Evolutionary conservation across 2,797 vertebrate genomes (phyloP).

Genomic region (Coluber constrictor): DNA sequence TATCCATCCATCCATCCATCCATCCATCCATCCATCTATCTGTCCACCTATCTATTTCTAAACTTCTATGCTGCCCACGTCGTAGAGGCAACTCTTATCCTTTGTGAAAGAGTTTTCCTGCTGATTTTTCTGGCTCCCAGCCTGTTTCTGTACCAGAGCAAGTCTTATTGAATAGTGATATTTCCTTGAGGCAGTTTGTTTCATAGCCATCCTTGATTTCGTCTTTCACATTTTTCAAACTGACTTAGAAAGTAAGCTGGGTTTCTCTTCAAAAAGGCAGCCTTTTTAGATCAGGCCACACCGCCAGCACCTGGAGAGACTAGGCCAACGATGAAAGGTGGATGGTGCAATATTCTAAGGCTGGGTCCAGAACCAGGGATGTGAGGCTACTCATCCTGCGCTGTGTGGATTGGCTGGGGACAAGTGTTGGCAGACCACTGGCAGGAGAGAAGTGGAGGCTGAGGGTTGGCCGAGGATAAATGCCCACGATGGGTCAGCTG

Average conservation of each 20-base stretch:
- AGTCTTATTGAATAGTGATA: not conserved
- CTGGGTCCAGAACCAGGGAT: no score
- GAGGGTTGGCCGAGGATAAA: no score
- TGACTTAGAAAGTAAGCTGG: not conserved
- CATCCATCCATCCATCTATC: no score
- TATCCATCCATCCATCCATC: no score
- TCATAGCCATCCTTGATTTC: not conserved
- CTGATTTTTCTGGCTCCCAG: not conserved
- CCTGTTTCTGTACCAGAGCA: not conserved
- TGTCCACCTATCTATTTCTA: not conserved
- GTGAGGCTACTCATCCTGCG: no score
- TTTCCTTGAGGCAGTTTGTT: not conserved
- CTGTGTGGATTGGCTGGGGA: no score
- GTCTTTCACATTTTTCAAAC: not conserved
- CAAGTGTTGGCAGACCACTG: no score
- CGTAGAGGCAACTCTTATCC: not conserved
- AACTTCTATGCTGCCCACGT: not conserved
- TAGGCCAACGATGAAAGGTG: not conserved
- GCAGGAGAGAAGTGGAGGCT: no score
- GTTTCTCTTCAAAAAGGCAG: not conserved
- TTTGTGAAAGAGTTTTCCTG: not conserved
- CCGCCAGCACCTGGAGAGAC: not conserved
- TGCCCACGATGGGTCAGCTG: no score
- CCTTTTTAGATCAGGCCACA: not conserved
- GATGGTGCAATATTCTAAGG: not conserved